Evolutionary conservation across 2,113 vertebrate genomes (phyloP), one percentile per base, ranked within the genome.

Genomic region (Xenotilapia longispinis): DNA sequence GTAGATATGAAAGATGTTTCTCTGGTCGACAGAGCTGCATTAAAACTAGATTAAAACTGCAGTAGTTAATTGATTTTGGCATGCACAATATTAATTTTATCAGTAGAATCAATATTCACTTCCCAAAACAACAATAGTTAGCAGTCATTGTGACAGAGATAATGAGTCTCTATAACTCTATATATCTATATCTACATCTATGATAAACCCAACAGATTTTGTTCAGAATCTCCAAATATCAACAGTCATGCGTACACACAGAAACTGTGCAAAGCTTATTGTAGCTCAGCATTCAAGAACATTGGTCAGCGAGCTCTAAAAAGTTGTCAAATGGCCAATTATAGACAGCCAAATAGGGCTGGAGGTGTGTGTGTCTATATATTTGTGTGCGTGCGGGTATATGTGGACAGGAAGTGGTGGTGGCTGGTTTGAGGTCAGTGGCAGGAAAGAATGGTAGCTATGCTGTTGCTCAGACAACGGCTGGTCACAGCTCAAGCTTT

Each of bases 401-500:
- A 83, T 89, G 87, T 89, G 89, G 94, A 96, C 94, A 95, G 94
- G 95, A 96, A 96, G 93, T 96, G 95, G 95, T 88, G 91, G 91
- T 94, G 88, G 91, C 89, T 94, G 90, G 93, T 94, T 91, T 96
- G 96, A 95, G 96, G 96, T 96, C 94, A 91, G 95, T 87, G 94
- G 93, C 92, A 95, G 95, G 94, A 96, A 96, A 93, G 96, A 96
- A 97, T 96, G 93, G 96, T 91, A 96, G 88, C 93, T 96, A 96
- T 96, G 96, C 92, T 94, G 94, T 94, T 95, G 91, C 95, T 94
- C 92, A 92, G 95, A 95, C 92, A 84, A 89, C 79, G 53, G 89
- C 91, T 94, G 95, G 95, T 96, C 93, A 93, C 91, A 93, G 92
- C 86, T 85, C 87, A 93, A 93, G 91, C 89, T 93, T 93, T 94